Base-by-base conservation (phyloP, 2,888 invertebrate species). In the Siphlonurus alternatus region DNA sequence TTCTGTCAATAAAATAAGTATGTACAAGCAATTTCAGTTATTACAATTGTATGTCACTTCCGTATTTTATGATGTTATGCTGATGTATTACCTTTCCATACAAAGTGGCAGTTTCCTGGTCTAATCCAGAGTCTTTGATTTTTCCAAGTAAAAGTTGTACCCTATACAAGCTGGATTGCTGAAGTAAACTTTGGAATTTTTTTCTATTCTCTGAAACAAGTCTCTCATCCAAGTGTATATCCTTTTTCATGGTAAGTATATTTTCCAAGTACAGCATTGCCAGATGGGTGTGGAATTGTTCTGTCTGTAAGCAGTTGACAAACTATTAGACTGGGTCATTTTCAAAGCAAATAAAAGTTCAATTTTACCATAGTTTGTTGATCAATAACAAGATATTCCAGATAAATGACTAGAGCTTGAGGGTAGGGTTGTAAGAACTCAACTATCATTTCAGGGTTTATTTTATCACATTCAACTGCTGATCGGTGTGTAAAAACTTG, bases 21-120 rank as follows among this genome's bases (percentile, higher is more conserved):
- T n/a, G n/a, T n/a, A n/a, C n/a, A n/a, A n/a, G n/a, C n/a, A n/a
- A n/a, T n/a, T n/a, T n/a, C n/a, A n/a, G n/a, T n/a, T n/a, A n/a
- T n/a, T n/a, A n/a, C 15, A 38, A 5, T 38, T 38, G 38, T 5
- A 38, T 10, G 38, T 15, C 38, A 38, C 15, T 38, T 38, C 5
- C 38, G 15, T 38, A 38, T 10, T 38, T 38, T 10, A n/a, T n/a
- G n/a, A n/a, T n/a, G n/a, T n/a, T n/a, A n/a, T n/a, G n/a, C n/a
- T n/a, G n/a, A n/a, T 22, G 18, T 20, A 64, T 65, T 70, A 79
- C 78, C 74, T 79, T 79, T 66, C 79, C 79, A 72, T 79, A 77
- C 1, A 80, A 70, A 69, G 79, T 77, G n/a, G 79, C 78, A 68
- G 75, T 74, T 70, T 80, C 79, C 22, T 75, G 72, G 69, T 77